Evolutionary conservation across 37 sponge, comb jelly and placozoan species (phyloP).

Genomic region (Corticium candelabrum): DNA sequence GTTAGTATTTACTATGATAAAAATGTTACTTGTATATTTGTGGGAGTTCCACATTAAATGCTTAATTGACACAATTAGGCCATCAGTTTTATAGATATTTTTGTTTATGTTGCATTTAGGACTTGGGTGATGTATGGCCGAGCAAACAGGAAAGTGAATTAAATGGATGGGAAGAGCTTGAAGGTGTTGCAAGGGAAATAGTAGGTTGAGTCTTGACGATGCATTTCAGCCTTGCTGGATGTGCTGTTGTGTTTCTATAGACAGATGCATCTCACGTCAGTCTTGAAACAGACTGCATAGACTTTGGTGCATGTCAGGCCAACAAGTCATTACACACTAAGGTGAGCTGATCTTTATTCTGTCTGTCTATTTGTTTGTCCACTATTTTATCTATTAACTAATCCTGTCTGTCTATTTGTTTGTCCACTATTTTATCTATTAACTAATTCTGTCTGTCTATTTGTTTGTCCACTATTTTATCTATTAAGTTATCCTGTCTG

Average conservation of each 20-base stretch:
- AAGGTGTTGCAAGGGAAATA: not conserved
- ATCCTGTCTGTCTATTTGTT: not conserved
- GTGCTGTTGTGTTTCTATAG: not conserved
- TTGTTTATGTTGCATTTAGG: no score
- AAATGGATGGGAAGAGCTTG: no score
- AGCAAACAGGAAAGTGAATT: no score
- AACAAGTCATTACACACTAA: conserved; percentile 23
- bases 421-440: not conserved
- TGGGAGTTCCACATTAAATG: no score
- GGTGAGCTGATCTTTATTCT: not conserved
- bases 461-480: not conserved
- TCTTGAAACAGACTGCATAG: conserved; percentile 15
- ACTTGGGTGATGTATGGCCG: no score
- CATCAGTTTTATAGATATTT: no score
- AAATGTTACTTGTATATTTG: no score
- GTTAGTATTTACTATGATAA: no score
- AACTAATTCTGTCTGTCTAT: not conserved
- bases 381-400: no score
- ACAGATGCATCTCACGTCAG: conserved; percentile 12
- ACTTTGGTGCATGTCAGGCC: conserved; percentile 19
- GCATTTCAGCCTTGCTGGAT: not conserved
- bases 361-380: not conserved
- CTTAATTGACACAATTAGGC: no score
- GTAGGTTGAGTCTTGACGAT: not conserved
- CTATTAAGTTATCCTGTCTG: not conserved